phyloP scores from a whole-genome alignment of 2,113 vertebrate genomes.

The Oryzias javanicus region DNA sequence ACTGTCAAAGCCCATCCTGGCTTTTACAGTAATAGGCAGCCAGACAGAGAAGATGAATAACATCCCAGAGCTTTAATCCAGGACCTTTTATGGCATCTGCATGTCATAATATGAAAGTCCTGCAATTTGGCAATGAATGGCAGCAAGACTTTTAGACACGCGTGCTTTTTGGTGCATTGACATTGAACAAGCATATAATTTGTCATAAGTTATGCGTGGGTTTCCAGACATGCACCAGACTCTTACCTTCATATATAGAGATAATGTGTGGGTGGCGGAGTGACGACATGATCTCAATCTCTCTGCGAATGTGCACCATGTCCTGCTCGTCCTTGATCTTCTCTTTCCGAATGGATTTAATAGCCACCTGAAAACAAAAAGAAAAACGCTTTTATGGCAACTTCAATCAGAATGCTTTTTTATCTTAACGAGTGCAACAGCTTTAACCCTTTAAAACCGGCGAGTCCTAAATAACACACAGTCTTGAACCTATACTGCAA shows the following conservation, averaged over 20 bases:
- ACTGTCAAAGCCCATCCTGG: constrained; percentile 49
- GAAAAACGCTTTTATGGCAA: not conserved
- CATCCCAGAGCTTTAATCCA: constrained; percentile 58
- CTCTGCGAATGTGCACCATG: constrained; percentile 98
- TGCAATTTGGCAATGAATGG: constrained; percentile 34
- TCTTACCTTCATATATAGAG: constrained; percentile 96
- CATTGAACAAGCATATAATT: constrained; percentile 21
- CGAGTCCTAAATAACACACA: too few relatives aligned
- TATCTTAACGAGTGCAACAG: not conserved
- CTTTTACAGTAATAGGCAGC: constrained; percentile 45
- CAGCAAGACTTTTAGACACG: constrained; percentile 12
- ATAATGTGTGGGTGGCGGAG: constrained; percentile 98
- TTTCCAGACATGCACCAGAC: not conserved
- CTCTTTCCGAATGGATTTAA: constrained; percentile 99
- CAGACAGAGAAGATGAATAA: constrained; percentile 71
- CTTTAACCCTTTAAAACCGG: too few relatives aligned
- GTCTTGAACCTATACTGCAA: too few relatives aligned
- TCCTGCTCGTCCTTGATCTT: constrained; percentile 99
- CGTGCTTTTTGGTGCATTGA: constrained; percentile 25
- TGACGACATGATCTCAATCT: constrained; percentile 99
- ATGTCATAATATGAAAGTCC: constrained; percentile 62
- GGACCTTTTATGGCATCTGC: constrained; percentile 66
- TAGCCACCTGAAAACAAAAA: constrained; percentile 86
- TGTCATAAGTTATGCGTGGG: not conserved
- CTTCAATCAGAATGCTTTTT: not conserved